Percentiles rank a stretch among this genome's conserved stretches.
Evolutionary conservation across 2,113 vertebrate genomes (phyloP).

Genomic region (Cariama cristata): DNA sequence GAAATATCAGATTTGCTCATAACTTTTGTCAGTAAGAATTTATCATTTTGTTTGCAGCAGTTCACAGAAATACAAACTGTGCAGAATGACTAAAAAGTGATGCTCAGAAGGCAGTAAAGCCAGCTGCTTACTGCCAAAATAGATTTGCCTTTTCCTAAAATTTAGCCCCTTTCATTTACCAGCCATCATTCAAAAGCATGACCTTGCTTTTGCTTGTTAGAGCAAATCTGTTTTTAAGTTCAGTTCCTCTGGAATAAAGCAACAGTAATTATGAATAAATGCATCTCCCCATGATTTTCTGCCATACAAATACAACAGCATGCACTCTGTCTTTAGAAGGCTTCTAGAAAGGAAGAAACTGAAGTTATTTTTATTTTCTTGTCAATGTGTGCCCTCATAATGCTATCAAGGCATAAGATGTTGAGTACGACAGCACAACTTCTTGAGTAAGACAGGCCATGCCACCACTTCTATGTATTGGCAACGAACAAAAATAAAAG

Average conservation of each 20-base stretch:
- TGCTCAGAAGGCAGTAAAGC: background rate
- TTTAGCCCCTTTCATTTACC: slow-evolving; percentile 4
- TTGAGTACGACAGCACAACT: background rate
- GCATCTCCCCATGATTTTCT: background rate
- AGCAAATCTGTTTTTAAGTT: slow-evolving; percentile 5
- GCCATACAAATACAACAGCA: background rate
- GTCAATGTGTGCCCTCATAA: background rate
- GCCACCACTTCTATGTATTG: background rate
- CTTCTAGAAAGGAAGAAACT: background rate
- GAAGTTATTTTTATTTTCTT: background rate
- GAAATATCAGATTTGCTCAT: background rate
- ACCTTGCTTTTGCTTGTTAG: slow-evolving; percentile 11
- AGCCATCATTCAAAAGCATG: background rate
- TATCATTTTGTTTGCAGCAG: background rate
- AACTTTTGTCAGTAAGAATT: background rate
- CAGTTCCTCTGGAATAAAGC: slow-evolving; percentile 9
- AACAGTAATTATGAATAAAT: slow-evolving; percentile 6
- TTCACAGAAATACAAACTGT: background rate
- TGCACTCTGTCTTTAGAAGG: background rate
- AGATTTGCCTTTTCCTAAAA: slow-evolving; percentile 11
- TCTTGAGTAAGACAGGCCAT: background rate
- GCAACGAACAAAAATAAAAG: background rate
- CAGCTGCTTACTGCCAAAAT: slow-evolving; percentile 19
- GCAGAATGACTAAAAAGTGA: background rate
- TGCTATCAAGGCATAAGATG: background rate